Conservation (phyloP, 2,797 vertebrate genomes). For the Alectoris magna region DNA sequence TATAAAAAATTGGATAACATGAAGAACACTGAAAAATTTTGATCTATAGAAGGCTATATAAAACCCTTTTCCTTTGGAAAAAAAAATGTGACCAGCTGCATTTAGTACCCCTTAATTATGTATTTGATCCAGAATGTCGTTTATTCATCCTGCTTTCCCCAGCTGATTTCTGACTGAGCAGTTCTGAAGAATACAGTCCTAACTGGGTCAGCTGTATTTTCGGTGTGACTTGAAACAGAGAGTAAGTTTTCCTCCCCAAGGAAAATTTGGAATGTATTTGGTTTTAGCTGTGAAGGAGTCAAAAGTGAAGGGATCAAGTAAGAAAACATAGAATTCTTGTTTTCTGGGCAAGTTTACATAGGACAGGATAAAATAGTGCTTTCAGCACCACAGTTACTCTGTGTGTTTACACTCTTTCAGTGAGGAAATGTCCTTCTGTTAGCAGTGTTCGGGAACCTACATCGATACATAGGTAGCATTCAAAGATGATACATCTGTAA, state of each 20-base stretch:
- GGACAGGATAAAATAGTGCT: not conserved
- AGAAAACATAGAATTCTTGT: not conserved
- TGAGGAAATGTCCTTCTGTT: not conserved
- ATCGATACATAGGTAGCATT: not conserved
- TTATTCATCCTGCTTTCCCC: conserved; percentile 47
- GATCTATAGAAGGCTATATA: not conserved
- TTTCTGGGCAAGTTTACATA: not conserved
- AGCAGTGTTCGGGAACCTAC: not conserved
- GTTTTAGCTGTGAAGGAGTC: not conserved
- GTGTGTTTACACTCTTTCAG: not conserved
- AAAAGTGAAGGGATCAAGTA: not conserved
- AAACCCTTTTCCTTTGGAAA: conserved; percentile 37
- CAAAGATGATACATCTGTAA: not conserved
- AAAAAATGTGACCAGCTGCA: conserved; percentile 30
- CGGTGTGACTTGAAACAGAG: conserved; percentile 36
- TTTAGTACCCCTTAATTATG: conserved; percentile 59
- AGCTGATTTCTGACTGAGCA: conserved; percentile 56
- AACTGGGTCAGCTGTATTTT: conserved; percentile 56
- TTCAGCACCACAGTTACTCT: not conserved
- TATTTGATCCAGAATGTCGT: conserved; percentile 46
- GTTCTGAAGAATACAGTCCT: not conserved
- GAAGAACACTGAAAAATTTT: not conserved
- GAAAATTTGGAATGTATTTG: conserved; percentile 8
- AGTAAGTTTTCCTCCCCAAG: conserved; percentile 25
- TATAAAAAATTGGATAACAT: not conserved